Percentiles rank a stretch among this genome's conserved stretches.
phyloP scores from a whole-genome alignment of 2,888 invertebrate species.

The Rotaria sp. region DNA sequence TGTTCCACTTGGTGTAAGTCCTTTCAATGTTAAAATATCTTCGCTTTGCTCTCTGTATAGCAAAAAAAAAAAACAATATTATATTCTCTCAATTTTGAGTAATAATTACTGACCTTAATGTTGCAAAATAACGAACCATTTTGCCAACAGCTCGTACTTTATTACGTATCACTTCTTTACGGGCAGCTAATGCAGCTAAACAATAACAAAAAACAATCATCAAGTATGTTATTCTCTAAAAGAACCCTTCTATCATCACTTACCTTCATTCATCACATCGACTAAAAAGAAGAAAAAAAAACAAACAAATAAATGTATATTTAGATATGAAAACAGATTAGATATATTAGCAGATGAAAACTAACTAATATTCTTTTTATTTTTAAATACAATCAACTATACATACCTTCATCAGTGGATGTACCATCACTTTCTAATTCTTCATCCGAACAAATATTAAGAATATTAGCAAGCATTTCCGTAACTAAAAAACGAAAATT shows the following conservation, averaged over 20 bases:
- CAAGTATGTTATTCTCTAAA: not conserved
- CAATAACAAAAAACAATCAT: not conserved
- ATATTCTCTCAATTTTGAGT: too few species aligned
- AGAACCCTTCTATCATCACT: not conserved
- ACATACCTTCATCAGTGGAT: not conserved
- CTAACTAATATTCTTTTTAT: not conserved
- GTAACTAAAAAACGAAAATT: conserved; percentile 63
- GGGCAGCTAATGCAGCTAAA: conserved; percentile 52
- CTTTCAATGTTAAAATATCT: conserved; percentile 93
- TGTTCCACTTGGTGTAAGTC: conserved; percentile 70
- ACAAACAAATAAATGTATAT: not conserved
- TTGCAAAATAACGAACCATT: conserved; percentile 75
- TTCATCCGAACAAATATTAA: conserved; percentile 99
- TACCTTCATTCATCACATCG: conserved; percentile 11
- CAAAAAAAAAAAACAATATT: conserved; percentile 41
- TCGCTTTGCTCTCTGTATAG: conserved; percentile 87
- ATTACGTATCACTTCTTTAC: conserved; percentile 98
- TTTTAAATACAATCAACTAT: not conserved
- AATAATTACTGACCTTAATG: conserved; percentile 42
- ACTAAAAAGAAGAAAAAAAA: not conserved
- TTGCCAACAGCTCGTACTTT: conserved; percentile 99
- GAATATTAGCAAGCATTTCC: conserved; percentile 97
- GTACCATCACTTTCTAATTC: conserved; percentile 67
- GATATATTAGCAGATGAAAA: not conserved
- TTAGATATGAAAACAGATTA: too few species aligned